Evolutionary conservation across 1,140 invertebrate genomes (phyloP).

Genomic region (Danaus melanippus): DNA sequence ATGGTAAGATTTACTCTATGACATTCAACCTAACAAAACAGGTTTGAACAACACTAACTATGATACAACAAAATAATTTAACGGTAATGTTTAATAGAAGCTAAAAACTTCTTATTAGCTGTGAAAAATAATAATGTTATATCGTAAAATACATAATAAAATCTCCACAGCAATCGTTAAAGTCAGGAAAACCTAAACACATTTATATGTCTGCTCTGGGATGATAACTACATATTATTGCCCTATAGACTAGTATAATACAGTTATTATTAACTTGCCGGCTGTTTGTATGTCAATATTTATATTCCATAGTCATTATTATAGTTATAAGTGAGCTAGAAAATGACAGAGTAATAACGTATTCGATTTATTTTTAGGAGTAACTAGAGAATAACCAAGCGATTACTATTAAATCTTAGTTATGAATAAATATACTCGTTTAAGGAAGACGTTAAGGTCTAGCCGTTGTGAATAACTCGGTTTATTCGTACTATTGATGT

Average conservation of each 20-base stretch:
- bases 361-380: constrained; percentile 11
- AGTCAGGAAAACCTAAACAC: not conserved
- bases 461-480: no score
- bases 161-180: constrained; percentile 1
- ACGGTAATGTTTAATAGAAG: no score
- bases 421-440: no score
- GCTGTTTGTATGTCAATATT: constrained; percentile 9
- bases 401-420: no score
- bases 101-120: no score
- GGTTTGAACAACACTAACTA: no score
- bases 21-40: no score
- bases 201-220: not conserved
- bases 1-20: no score
- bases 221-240: constrained; percentile 9
- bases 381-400: constrained; percentile 13
- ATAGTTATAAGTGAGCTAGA: not conserved
- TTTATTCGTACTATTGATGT: no score
- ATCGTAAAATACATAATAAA: not conserved
- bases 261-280: constrained; percentile 15
- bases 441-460: no score
- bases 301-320: constrained; percentile 6
- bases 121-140: no score
- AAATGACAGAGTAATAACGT: constrained; percentile 16
- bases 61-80: no score
- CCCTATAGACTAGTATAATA: constrained; percentile 3